Evolutionary conservation across 2,113 vertebrate genomes (phyloP), one percentile per base, ranked within the genome.

Genomic region (Felis catus): DNA sequence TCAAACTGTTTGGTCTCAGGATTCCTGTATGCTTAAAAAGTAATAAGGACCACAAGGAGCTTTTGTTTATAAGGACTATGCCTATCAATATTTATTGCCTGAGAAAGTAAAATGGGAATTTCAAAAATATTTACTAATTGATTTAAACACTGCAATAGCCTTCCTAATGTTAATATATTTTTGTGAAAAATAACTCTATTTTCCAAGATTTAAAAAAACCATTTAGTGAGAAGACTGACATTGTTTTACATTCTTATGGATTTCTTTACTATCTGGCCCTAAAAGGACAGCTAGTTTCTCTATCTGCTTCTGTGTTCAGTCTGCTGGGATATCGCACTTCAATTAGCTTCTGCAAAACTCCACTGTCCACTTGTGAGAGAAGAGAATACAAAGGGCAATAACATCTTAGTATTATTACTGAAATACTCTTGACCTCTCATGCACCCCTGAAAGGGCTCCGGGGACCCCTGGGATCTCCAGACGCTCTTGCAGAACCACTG

Each of bases 91-190:
- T 70, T 65, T 80, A 76, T 0, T 83, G 25, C 66, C 82, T 80
- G 66, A 61, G 7, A 93, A 95, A 95, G 85, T 76, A 94, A 88
- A 94, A 73, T n/a, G 84, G 23, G 19, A 90, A 29, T 33, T n/a
- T 94, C 58, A 12, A 25, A 74, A 95, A 55, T 89, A 89, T 74
- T 78, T 93, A 51, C 48, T 84, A 18, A 68, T n/a, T 90, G 12
- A 88, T 39, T 92, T 85, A 79, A 91, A 93, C 31, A 89, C 53
- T 79, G 86, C 21, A 80, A 92, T 63, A 80, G 80, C 39, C 2
- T 39, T 78, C 84, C 58, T 89, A 76, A 66, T 14, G 15, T 76
- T 70, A 70, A 92, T 14, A 92, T 36, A 63, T 68, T 89, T 83
- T 91, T 74, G 68, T 79, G 41, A 82, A 95, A 93, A 93, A 70